Percentiles rank a stretch among this genome's conserved stretches.
phyloP scores from a whole-genome alignment of 2,113 vertebrate genomes.

The Glaucomys volans region DNA sequence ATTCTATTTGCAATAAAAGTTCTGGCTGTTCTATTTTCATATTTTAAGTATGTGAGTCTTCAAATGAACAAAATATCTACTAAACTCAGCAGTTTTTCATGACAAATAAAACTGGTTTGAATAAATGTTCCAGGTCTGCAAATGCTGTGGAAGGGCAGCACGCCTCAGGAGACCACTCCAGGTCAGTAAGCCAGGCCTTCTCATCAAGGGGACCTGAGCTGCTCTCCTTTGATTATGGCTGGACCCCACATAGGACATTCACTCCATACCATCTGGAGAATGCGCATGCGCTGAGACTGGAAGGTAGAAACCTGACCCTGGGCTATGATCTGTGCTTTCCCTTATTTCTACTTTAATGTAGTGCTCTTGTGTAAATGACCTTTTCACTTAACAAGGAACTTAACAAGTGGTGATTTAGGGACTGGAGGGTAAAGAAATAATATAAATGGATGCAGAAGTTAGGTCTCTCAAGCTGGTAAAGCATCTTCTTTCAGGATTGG shows the following conservation, averaged over 20 bases:
- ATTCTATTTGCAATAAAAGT: background rate
- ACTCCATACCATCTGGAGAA: background rate
- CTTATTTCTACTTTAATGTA: background rate
- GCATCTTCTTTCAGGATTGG: background rate
- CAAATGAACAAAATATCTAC: conserved; percentile 14
- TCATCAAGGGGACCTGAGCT: background rate
- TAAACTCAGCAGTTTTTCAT: background rate
- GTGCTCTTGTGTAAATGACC: background rate
- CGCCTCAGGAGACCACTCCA: background rate
- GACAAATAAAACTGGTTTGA: conserved; percentile 49
- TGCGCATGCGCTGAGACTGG: background rate
- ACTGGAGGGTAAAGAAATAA: background rate
- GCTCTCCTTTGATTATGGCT: background rate
- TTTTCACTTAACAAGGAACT: background rate
- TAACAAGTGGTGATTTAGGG: background rate
- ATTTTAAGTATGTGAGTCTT: conserved; percentile 35
- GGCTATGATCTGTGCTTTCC: background rate
- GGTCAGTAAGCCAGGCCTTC: background rate
- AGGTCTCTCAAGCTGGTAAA: background rate
- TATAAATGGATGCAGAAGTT: background rate
- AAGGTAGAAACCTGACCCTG: background rate
- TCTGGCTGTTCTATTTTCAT: background rate
- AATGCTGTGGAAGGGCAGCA: background rate
- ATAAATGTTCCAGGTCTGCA: background rate
- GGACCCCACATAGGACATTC: background rate